A percentile compares a stretch with the other conserved stretches of the same genome.
These are phyloP conservation scores for Ostrea denselamellosa DNA, from an alignment of 1,140 invertebrate genomes.

Conservation along the genomic window DNA sequence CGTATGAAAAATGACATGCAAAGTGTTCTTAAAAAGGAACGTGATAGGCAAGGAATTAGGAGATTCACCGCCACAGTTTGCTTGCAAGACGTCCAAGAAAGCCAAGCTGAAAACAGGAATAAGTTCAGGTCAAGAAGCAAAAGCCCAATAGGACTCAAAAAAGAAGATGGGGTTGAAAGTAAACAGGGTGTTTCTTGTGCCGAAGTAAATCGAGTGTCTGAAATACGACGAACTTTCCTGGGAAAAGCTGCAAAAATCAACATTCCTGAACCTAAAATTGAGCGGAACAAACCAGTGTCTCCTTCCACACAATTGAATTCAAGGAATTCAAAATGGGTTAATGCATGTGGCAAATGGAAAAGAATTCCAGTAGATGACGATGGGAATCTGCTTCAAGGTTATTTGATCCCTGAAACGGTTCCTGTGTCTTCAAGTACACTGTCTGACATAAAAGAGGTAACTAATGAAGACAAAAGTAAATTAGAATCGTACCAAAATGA, in stretches of 20 bases:
- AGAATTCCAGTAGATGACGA: constrained; percentile 46
- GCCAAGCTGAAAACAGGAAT: constrained; percentile 31
- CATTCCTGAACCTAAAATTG: not conserved
- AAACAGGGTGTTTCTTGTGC: constrained; percentile 36
- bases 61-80: constrained; percentile 50
- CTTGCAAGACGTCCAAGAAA: constrained; percentile 29
- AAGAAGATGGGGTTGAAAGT: constrained; percentile 44
- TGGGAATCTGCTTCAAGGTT: not conserved
- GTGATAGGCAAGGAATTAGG: constrained; percentile 33
- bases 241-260: constrained; percentile 44
- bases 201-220: constrained; percentile 47
- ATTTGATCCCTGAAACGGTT: not conserved
- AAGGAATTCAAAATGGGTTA: constrained; percentile 49
- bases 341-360: constrained; percentile 51
- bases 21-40: constrained; percentile 39
- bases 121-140: constrained; percentile 53
- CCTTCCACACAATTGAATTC: constrained; percentile 32
- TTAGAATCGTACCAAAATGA: not conserved
- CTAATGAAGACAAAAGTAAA: constrained; percentile 4
- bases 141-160: constrained; percentile 49
- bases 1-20: constrained; percentile 32
- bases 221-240: constrained; percentile 53
- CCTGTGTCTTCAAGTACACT: not conserved
- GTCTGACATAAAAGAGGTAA: constrained; percentile 7
- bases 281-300: constrained; percentile 23